These are phyloP conservation scores for Aspidiotus rigidus DNA, from an alignment of 2,888 invertebrate genomes.

Conservation along the genomic window DNA sequence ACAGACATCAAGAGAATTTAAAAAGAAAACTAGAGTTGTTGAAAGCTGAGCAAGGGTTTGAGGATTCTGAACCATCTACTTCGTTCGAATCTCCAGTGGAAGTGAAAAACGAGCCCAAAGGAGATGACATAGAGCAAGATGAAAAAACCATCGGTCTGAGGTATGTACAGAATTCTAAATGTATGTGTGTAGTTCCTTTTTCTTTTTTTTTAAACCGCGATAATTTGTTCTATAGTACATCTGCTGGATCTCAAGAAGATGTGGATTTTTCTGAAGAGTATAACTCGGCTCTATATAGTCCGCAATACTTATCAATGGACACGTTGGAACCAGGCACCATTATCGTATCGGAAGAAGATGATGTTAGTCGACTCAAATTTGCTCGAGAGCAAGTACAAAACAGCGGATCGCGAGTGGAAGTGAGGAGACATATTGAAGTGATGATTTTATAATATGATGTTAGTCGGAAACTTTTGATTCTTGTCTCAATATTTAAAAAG, in stretches of 20 bases:
- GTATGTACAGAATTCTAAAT: constrained; percentile 1
- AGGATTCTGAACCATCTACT: constrained; percentile 38
- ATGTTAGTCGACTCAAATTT: constrained; percentile 62
- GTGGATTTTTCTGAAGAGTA: constrained; percentile 57
- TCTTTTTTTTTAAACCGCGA: neutral
- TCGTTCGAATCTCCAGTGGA: neutral
- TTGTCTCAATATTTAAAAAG: neutral
- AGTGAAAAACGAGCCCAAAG: constrained; percentile 16
- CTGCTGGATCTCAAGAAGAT: neutral
- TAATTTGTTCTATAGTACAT: neutral
- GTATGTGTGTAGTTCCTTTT: neutral
- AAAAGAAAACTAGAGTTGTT: constrained; percentile 78
- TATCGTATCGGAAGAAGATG: constrained; percentile 65
- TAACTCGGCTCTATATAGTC: constrained; percentile 74
- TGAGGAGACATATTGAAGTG: constrained; percentile 25
- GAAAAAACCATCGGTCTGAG: neutral
- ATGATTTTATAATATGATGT: neutral
- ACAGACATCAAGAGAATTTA: constrained; percentile 84
- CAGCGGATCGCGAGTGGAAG: constrained; percentile 50
- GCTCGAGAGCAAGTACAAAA: constrained; percentile 58
- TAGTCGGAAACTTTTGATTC: neutral
- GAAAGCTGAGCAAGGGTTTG: constrained; percentile 72
- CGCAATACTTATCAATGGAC: constrained; percentile 53
- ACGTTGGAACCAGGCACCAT: constrained; percentile 68
- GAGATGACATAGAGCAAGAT: constrained; percentile 5